Percentiles rank a stretch among this genome's conserved stretches.
These are phyloP conservation scores for Pogonophryne albipinna DNA, from an alignment of 2,797 vertebrate species.

Conservation along the genomic window DNA sequence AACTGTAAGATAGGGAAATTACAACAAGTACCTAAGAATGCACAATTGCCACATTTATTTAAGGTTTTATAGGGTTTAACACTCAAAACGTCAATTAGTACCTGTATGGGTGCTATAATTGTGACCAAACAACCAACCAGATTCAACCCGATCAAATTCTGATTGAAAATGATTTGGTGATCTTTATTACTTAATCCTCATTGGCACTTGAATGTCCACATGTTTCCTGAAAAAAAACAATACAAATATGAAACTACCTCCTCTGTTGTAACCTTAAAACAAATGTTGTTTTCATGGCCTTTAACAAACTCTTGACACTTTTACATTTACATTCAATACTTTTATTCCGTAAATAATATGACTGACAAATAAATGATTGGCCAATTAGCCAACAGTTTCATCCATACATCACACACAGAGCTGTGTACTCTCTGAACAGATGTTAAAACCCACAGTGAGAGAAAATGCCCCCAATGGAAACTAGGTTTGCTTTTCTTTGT, in stretches of 20 bases:
- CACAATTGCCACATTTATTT: background rate
- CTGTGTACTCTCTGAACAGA: background rate
- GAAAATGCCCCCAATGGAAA: slow-evolving; percentile 8
- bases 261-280: background rate
- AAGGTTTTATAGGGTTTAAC: slow-evolving; percentile 6
- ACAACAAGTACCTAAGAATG: too few relatives aligned
- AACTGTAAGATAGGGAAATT: too few relatives aligned
- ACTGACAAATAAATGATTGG: background rate
- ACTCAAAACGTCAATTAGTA: background rate
- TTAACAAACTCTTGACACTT: background rate
- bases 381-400: background rate
- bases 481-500: background rate
- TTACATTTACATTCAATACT: background rate
- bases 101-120: background rate
- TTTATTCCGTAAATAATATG: background rate
- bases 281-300: background rate
- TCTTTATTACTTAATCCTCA: background rate
- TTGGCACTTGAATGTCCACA: background rate
- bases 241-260: slow-evolving; percentile 6
- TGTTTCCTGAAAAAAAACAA: background rate
- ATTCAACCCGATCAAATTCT: slow-evolving; percentile 2
- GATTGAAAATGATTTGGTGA: background rate
- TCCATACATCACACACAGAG: background rate
- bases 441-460: background rate
- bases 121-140: background rate